These are phyloP conservation scores for Cottoperca gobio DNA, from an alignment of 2,797 vertebrate species.

Conservation along the genomic window DNA sequence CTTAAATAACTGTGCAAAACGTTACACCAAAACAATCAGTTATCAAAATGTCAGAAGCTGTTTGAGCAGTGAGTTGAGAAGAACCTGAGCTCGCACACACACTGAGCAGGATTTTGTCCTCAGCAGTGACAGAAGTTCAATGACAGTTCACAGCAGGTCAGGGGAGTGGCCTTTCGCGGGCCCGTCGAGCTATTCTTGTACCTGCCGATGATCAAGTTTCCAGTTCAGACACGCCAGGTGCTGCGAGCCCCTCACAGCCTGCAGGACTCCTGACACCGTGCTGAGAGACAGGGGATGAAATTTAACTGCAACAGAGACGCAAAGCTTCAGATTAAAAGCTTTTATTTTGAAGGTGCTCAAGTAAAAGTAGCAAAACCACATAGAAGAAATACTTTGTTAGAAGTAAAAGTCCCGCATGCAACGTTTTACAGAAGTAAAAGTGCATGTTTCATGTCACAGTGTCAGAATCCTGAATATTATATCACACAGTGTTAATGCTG, in stretches of 20 bases:
- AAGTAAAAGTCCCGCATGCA: background rate
- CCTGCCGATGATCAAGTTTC: slow-evolving; percentile 79
- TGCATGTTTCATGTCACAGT: too few relatives aligned
- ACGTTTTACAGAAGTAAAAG: background rate
- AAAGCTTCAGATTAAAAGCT: slow-evolving; percentile 30
- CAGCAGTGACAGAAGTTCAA: slow-evolving; percentile 40
- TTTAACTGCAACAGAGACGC: slow-evolving; percentile 10
- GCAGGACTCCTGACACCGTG: slow-evolving; percentile 10
- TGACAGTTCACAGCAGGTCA: slow-evolving; percentile 65
- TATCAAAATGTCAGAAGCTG: background rate
- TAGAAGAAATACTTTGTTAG: background rate
- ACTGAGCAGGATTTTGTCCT: slow-evolving; percentile 9
- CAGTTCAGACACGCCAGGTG: slow-evolving; percentile 65
- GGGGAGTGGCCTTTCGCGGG: slow-evolving; percentile 47
- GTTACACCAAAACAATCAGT: background rate
- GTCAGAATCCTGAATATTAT: background rate
- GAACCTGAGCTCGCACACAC: background rate
- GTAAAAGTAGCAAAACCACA: background rate
- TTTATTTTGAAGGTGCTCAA: slow-evolving; percentile 10
- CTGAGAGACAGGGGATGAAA: slow-evolving; percentile 9
- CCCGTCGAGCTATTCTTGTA: slow-evolving; percentile 78
- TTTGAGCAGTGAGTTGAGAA: background rate
- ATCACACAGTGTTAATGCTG: too few relatives aligned
- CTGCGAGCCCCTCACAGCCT: slow-evolving; percentile 19
- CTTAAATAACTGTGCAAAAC: too few relatives aligned